Evolutionary conservation across 2,797 vertebrate species (phyloP).

Genomic region (Argya squamiceps): DNA sequence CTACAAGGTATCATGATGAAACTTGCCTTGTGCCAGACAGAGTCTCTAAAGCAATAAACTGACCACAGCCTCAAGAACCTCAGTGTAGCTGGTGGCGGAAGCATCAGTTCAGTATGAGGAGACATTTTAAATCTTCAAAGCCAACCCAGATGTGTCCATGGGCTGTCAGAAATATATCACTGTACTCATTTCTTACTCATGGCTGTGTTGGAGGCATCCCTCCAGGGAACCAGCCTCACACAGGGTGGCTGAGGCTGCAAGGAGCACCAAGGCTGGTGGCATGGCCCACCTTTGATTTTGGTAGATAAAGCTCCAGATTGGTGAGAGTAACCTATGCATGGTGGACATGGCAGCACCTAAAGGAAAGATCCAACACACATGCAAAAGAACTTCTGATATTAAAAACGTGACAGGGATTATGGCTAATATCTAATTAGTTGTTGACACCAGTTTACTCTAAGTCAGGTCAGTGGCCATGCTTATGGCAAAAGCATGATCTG

Average conservation of each 20-base stretch:
- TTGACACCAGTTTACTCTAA: not conserved
- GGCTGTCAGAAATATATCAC: not conserved
- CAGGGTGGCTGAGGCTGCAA: not conserved
- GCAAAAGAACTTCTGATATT: not conserved
- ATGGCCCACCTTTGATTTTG: not conserved
- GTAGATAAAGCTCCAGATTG: not conserved
- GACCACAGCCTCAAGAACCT: not conserved
- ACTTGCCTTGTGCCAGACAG: not conserved
- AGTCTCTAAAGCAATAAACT: not conserved
- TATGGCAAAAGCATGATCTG: not conserved
- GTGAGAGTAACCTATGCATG: accelerated
- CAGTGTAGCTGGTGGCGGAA: not conserved
- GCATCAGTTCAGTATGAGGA: not conserved
- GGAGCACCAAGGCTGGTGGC: not conserved
- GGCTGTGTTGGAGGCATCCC: not conserved
- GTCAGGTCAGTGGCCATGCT: not conserved
- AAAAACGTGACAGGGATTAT: not conserved
- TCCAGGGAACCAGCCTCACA: not conserved
- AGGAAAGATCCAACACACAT: not conserved
- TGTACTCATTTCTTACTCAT: not conserved
- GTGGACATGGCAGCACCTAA: not conserved
- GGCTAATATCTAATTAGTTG: not conserved
- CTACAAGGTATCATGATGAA: not conserved
- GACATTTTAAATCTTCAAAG: not conserved
- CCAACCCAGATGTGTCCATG: accelerated